Conservation (phyloP, 2,113 vertebrate genomes). For the Epinephelus cyanopodus region DNA sequence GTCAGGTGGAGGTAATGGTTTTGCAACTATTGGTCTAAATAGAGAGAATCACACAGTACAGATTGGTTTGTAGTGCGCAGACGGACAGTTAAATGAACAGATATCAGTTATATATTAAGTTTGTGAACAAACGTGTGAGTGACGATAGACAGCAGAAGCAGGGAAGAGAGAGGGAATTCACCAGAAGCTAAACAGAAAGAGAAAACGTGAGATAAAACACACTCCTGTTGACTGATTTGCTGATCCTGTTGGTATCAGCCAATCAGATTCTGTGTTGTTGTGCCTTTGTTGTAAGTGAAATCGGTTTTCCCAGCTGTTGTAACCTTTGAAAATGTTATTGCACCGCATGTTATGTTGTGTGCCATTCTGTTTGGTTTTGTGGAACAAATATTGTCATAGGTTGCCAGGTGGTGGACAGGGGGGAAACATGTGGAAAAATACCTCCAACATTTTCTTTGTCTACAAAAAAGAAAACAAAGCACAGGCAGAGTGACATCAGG, state of each 20-base stretch:
- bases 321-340: background rate
- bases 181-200: background rate
- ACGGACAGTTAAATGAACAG: background rate
- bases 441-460: slow-evolving; percentile 3
- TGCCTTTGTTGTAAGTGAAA: background rate
- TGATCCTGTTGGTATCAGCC: background rate
- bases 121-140: background rate
- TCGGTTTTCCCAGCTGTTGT: slow-evolving; percentile 54
- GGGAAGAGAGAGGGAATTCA: slow-evolving; percentile 1
- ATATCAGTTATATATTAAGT: background rate
- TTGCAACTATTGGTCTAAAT: background rate
- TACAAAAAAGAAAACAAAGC: slow-evolving; percentile 8
- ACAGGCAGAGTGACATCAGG: background rate
- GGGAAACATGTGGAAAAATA: background rate
- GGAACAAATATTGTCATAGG: background rate
- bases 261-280: background rate
- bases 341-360: background rate
- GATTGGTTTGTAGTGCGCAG: background rate
- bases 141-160: background rate
- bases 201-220: background rate
- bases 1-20: background rate
- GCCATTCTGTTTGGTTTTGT: background rate
- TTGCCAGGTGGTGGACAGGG: background rate
- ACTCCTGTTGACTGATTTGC: background rate
- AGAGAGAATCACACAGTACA: background rate